A percentile compares a stretch with the other conserved stretches of the same genome.
Evolutionary conservation across 92 coral and sea anemone genomes (phyloP).

Genomic region (Parazoanthus swiftii): DNA sequence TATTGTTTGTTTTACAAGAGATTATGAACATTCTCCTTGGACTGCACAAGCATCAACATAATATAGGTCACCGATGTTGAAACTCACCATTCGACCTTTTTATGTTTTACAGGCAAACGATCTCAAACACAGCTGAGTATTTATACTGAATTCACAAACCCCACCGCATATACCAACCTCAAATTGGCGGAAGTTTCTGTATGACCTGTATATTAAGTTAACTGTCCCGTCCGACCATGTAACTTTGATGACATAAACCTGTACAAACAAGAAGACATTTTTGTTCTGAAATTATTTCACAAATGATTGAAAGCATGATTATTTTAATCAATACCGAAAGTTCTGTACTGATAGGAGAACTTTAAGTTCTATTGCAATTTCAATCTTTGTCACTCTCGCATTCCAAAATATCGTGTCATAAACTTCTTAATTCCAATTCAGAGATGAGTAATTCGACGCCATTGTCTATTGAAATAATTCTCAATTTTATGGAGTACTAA

Average conservation of each 20-base stretch:
- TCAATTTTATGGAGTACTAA: not conserved
- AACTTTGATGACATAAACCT: conserved; percentile 72
- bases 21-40: too few relatives aligned
- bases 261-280: not conserved
- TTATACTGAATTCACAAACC: not conserved
- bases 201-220: conserved; percentile 67
- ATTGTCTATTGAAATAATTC: not conserved
- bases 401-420: not conserved
- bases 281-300: not conserved
- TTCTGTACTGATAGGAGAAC: not conserved
- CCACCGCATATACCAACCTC: conserved; percentile 44
- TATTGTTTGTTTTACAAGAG: too few relatives aligned
- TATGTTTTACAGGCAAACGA: too few relatives aligned
- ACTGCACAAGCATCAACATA: too few relatives aligned
- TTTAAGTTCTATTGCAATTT: not conserved
- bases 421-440: not conserved
- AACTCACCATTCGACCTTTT: too few relatives aligned
- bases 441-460: not conserved
- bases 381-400: not conserved
- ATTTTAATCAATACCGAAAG: not conserved
- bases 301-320: not conserved
- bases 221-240: conserved; percentile 84
- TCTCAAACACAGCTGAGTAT: too few relatives aligned
- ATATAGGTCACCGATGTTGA: too few relatives aligned
- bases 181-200: conserved; percentile 58